Evolutionary conservation across 2,797 vertebrate species (phyloP), one percentile per base, ranked within the genome.

Genomic region (Mormyrops boulengeri): DNA sequence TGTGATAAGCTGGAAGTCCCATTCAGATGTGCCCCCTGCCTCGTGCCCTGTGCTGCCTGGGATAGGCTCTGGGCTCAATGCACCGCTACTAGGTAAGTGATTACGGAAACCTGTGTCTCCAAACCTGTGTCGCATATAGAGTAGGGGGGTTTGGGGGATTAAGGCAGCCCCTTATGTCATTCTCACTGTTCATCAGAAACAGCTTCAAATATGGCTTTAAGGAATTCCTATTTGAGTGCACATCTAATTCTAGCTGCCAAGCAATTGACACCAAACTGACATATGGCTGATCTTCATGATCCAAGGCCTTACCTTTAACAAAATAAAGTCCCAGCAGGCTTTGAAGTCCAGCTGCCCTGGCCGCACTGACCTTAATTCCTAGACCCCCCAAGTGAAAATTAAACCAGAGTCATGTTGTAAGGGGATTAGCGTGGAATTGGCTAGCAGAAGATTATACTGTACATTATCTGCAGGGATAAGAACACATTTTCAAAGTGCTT

Each of bases 351-450:
- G 55, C 26, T 84, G 57, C 88, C 88, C 89, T 38, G 69, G 52
- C 55, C 30, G 41, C 55, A 8, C 85, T 91, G 88, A 85, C 77
- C 90, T 89, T 89, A 92, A 90, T 90, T 90, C 88, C 87, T 84
- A 50, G 50, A 82, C 88, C 14, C 22, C 69, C 82, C 7, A 0
- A 50, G 89, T 88, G 88, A 57, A 7, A 80, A 12, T 88, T 88
- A 91, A 94, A 93, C 92, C 91, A 88, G 88, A 88, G 60, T 88
- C 91, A 91, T 87, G 91, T 92, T 84, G 89, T 91, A 91, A 94
- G 91, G 90, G 91, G 92, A 94, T 93, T 95, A 94, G 92, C 0
- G 53, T 55, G 77, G 82, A 90, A 88, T 52, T 88, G 87, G 66
- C 89, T 90, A 80, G 62, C 87, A 90, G 88, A 91, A 91, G 91